These are phyloP conservation scores for Phalloptychus januarius DNA, from an alignment of 2,797 vertebrate species.

Conservation along the genomic window DNA sequence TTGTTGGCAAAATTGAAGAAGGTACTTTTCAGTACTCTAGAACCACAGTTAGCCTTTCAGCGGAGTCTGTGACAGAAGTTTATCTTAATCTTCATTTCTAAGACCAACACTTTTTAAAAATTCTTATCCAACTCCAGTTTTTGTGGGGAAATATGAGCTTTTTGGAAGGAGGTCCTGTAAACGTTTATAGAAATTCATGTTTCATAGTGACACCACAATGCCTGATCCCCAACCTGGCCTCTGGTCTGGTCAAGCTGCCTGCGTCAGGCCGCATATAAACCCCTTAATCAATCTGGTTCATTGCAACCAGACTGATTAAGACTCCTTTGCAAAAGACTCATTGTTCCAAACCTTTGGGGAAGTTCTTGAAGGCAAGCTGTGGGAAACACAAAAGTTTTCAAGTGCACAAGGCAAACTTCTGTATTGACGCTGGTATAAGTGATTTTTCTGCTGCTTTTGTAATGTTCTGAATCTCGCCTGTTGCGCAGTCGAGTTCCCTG, in stretches of 20 bases:
- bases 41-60: neutral
- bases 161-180: neutral
- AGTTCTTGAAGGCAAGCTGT: slow-evolving; percentile 1
- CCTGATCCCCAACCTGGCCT: slow-evolving; percentile 35
- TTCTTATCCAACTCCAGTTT: neutral
- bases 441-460: slow-evolving; percentile 4
- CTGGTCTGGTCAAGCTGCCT: neutral
- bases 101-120: neutral
- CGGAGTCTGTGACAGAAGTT: neutral
- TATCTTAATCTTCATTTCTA: neutral
- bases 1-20: too few relatives aligned
- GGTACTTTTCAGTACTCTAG: neutral
- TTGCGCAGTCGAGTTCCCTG: slow-evolving; percentile 4
- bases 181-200: neutral
- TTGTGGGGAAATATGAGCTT: neutral
- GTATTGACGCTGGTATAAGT: slow-evolving; percentile 22
- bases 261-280: slow-evolving; percentile 36
- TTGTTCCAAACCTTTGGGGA: slow-evolving; percentile 35
- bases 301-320: too few relatives aligned
- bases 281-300: slow-evolving; percentile 13
- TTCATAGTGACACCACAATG: slow-evolving; percentile 22
- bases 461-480: slow-evolving; percentile 9
- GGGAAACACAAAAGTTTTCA: neutral
- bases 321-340: slow-evolving; percentile 11
- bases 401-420: neutral